phyloP scores from a whole-genome alignment of 2,797 vertebrate genomes.

The Tragopan temminckii region DNA sequence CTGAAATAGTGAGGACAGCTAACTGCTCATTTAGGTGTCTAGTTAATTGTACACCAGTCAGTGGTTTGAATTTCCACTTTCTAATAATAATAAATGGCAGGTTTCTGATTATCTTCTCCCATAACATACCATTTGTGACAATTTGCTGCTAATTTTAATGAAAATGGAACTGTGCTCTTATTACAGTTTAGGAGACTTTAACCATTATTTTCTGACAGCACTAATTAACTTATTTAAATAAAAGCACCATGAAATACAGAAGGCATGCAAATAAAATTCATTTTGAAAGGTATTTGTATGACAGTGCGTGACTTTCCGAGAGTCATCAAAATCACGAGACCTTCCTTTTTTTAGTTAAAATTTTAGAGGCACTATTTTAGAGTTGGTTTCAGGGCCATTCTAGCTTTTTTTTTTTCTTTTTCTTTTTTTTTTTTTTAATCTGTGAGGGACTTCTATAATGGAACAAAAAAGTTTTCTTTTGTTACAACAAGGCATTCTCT shows the following conservation, averaged over 20 bases:
- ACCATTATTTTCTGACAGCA: background rate
- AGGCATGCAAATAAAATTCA: constrained; percentile 3
- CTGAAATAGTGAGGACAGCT: background rate
- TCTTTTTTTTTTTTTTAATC: background rate
- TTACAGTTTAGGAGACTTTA: background rate
- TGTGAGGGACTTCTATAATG: background rate
- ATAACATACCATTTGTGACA: background rate
- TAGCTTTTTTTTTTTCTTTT: background rate
- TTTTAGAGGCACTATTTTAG: background rate
- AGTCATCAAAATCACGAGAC: background rate
- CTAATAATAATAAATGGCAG: background rate
- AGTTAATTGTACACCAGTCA: background rate
- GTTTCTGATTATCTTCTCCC: background rate
- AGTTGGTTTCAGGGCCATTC: background rate
- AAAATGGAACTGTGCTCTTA: background rate
- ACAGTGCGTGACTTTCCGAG: background rate
- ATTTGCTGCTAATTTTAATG: background rate
- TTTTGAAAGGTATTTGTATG: constrained; percentile 6
- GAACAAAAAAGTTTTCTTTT: background rate
- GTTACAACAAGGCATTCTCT: constrained; percentile 18
- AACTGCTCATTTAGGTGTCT: background rate
- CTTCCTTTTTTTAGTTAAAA: background rate
- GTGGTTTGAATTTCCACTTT: background rate
- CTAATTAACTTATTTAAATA: constrained; percentile 5
- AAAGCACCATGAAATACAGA: background rate